These are phyloP conservation scores for Anabas testudineus DNA, from an alignment of 2,797 vertebrate species.

Conservation along the genomic window DNA sequence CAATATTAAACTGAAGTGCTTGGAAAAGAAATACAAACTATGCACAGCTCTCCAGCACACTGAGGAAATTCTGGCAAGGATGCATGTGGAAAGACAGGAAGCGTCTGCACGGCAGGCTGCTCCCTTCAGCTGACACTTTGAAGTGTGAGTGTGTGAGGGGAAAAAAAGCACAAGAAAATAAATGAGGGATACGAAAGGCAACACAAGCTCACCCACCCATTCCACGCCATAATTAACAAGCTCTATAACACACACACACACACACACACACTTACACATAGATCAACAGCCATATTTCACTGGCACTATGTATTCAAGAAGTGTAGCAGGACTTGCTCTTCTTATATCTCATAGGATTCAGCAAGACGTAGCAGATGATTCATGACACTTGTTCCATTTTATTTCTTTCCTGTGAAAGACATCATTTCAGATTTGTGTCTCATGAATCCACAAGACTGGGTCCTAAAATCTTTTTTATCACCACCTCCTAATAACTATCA, in stretches of 20 bases:
- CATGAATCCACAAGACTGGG: not conserved
- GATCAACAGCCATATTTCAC: not conserved
- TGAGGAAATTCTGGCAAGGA: too few species aligned
- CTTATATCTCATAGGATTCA: too few species aligned
- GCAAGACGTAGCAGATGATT: constrained; percentile 9
- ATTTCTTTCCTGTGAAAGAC: constrained; percentile 6
- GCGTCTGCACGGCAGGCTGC: too few species aligned
- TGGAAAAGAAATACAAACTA: too few species aligned
- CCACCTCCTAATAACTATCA: constrained; percentile 1
- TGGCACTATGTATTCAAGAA: too few species aligned
- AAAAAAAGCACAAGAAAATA: constrained; percentile 9
- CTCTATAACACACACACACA: not conserved
- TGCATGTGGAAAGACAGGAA: constrained; percentile 3
- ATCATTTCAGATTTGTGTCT: constrained; percentile 12
- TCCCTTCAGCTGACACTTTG: not conserved
- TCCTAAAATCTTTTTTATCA: constrained; percentile 18
- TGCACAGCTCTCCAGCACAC: too few species aligned
- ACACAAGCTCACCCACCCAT: not conserved
- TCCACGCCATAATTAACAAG: too few species aligned
- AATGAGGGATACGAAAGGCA: not conserved
- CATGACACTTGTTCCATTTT: constrained; percentile 8
- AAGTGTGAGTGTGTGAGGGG: constrained; percentile 7
- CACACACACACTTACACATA: not conserved
- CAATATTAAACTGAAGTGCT: too few species aligned
- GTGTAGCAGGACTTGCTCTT: too few species aligned